Evolutionary conservation across 2,888 invertebrate genomes (phyloP).

Genomic region (Trichopoda pennipes): DNA sequence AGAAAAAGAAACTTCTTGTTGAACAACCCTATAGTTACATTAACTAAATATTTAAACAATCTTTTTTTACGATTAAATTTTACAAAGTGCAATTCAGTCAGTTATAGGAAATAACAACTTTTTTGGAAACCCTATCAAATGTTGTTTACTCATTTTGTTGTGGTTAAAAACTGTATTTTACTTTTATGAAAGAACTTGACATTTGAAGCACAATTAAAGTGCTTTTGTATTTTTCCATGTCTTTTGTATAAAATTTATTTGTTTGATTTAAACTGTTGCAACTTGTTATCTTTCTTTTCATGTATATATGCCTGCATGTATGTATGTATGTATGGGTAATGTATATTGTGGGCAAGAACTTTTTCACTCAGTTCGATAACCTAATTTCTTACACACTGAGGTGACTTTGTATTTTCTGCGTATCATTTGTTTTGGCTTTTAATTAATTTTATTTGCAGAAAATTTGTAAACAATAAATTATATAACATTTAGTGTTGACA

Average conservation of each 20-base stretch:
- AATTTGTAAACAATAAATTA: neutral
- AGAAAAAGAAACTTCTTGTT: no score
- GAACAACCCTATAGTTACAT: no score
- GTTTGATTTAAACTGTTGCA: neutral
- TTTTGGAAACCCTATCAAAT: neutral
- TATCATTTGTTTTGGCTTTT: no score
- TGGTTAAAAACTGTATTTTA: conserved; percentile 3
- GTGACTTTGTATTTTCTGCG: neutral
- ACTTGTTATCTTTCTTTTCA: conserved; percentile 9
- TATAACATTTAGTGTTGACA: no score
- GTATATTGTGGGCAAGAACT: conserved; percentile 6
- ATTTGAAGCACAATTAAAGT: conserved; percentile 5
- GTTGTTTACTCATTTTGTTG: neutral
- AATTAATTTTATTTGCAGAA: neutral
- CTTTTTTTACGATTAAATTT: no score
- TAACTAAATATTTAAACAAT: no score
- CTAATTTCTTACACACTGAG: conserved; percentile 24
- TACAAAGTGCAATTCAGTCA: no score
- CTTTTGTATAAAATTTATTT: neutral
- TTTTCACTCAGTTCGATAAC: conserved; percentile 31
- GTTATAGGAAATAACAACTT: neutral
- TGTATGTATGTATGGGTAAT: no score
- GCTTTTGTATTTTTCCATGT: neutral
- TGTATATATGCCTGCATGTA: no score
- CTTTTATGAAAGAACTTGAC: conserved; percentile 9